A percentile compares a stretch with the other conserved stretches of the same genome.
phyloP scores from a whole-genome alignment of 2,797 vertebrate genomes.

The Synaphobranchus kaupii region DNA sequence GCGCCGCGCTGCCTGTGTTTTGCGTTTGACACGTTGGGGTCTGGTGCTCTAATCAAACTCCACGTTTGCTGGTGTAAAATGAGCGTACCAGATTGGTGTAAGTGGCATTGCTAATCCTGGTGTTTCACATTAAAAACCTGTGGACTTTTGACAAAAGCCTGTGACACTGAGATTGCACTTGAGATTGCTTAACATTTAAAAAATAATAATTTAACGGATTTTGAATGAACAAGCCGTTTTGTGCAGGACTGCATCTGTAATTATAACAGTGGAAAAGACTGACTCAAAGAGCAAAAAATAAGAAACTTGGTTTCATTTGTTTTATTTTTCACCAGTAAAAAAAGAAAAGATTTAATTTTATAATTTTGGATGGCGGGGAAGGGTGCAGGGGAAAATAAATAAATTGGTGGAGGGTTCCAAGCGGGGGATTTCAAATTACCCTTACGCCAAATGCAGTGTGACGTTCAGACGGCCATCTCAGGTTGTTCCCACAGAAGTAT shows the following conservation, averaged over 20 bases:
- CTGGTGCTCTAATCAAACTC: constrained; percentile 58
- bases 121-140: constrained; percentile 56
- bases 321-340: constrained; percentile 69
- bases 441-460: constrained; percentile 78
- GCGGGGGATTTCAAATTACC: constrained; percentile 78
- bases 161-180: constrained; percentile 69
- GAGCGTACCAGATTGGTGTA: too few species aligned
- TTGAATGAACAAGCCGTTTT: constrained; percentile 58
- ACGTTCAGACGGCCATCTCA: constrained; percentile 78
- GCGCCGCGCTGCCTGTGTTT: too few species aligned
- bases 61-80: constrained; percentile 61
- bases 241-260: constrained; percentile 51
- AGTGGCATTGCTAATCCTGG: constrained; percentile 19
- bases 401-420: constrained; percentile 67
- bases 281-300: constrained; percentile 60
- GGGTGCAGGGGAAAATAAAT: constrained; percentile 50
- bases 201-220: constrained; percentile 12
- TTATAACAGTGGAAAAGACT: constrained; percentile 60
- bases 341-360: constrained; percentile 46
- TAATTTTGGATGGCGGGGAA: constrained; percentile 63
- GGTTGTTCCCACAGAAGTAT: constrained; percentile 79
- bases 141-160: not conserved
- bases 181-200: constrained; percentile 46
- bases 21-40: too few species aligned
- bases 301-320: constrained; percentile 57